Evolutionary conservation across 2,113 vertebrate genomes (phyloP), one percentile per base, ranked within the genome.

Genomic region (Himantopus leucocephalus): DNA sequence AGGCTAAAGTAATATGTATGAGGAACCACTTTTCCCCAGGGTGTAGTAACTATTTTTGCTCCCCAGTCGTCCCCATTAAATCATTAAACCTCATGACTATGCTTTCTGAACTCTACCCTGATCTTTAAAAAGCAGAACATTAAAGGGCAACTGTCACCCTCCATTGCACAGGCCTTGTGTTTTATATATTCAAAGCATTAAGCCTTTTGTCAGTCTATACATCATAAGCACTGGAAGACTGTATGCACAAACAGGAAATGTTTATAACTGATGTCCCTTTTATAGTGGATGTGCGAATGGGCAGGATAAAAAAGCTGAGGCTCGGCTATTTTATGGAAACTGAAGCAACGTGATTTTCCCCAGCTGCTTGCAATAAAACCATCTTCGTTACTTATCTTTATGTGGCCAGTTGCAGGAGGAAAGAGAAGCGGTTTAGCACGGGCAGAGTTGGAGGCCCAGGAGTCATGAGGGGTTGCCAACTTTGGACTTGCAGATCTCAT

Each of bases 71-170:
- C 98, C 98, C 98, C 98, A 98, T 99, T 99, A 99, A 99, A 99
- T 99, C 98, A 99, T 99, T 98, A 98, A 98, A 98, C 98, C 98
- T 98, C 97, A 98, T 98, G 98, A 98, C 98, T 98, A 97, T 98
- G 98, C 98, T 99, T 99, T 98, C 98, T 99, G 98, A 99, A 98
- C 98, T 99, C 98, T 98, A 98, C 98, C 98, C 98, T 98, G 98
- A 99, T 99, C 98, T 98, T 98, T 98, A 98, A 98, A 98, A 99
- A 98, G 98, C 98, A 97, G 98, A 98, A 97, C 97, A 98, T 98
- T 98, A 98, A 99, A 99, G 98, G 98, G 98, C 98, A 98, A 98
- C 97, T 97, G 98, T 98, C 98, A 98, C 98, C 98, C 98, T 98
- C 95, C 97, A 97, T 96, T 97, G 98, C 98, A 97, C 97, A 98